Percentiles rank a stretch among this genome's conserved stretches.
These are phyloP conservation scores for Mercenaria mercenaria DNA, from an alignment of 1,140 invertebrate species.

Conservation along the genomic window DNA sequence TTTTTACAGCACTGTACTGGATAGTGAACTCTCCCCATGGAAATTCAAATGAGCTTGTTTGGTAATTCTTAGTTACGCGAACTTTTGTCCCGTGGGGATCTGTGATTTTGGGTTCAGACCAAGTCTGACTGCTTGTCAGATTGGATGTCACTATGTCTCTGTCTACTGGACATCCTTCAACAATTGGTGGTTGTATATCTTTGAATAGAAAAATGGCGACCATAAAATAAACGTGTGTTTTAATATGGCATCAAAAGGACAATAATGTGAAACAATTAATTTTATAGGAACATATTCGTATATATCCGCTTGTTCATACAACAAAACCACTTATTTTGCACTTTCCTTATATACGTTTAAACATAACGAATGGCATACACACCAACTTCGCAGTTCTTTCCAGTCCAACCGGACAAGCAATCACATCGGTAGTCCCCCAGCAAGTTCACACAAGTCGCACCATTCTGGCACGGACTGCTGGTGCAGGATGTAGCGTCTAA, in stretches of 20 bases:
- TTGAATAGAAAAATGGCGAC: not conserved
- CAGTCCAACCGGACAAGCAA: constrained; percentile 87
- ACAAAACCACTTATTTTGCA: too few species aligned
- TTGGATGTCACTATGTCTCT: not conserved
- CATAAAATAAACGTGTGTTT: not conserved
- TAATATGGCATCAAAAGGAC: too few species aligned
- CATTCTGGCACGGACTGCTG: constrained; percentile 92
- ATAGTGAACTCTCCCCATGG: constrained; percentile 73
- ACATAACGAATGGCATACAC: not conserved
- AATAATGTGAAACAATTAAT: too few species aligned
- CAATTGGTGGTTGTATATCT: constrained; percentile 75
- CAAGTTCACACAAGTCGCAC: constrained; percentile 90
- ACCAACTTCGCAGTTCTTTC: constrained; percentile 76
- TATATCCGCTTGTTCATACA: too few species aligned
- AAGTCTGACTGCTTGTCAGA: constrained; percentile 49
- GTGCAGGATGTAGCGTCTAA: constrained; percentile 65
- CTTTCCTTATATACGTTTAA: constrained; percentile 70
- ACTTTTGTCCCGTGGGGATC: constrained; percentile 68
- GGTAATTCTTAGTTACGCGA: constrained; percentile 66
- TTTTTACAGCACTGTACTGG: constrained; percentile 70
- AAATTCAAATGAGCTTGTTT: constrained; percentile 49
- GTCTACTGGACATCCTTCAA: constrained; percentile 52
- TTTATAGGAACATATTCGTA: too few species aligned
- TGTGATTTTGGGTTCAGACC: constrained; percentile 66
- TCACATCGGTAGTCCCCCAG: constrained; percentile 90